phyloP scores from a whole-genome alignment of 1,140 invertebrate genomes.

The Frieseomelitta varia region DNA sequence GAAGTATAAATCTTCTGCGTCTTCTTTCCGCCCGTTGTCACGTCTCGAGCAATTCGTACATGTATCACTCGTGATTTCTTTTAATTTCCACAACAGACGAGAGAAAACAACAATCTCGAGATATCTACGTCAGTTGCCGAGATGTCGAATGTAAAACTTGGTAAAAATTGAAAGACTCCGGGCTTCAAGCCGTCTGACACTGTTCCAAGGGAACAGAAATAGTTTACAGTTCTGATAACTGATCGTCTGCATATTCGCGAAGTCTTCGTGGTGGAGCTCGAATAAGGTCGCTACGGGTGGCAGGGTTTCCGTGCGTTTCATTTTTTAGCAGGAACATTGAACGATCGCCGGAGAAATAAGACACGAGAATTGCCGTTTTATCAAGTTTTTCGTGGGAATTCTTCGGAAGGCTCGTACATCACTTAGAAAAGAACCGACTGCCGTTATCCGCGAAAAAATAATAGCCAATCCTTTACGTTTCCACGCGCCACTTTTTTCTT shows the following conservation, averaged over 20 bases:
- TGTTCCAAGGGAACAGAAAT: background rate
- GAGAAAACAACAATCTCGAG: background rate
- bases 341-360: slow-evolving; percentile 39
- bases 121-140: too few species aligned
- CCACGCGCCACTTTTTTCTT: background rate
- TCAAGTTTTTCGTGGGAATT: slow-evolving; percentile 44
- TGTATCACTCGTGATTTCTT: background rate
- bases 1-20: background rate
- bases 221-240: background rate
- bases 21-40: background rate
- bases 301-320: background rate
- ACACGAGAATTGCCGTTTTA: slow-evolving; percentile 43
- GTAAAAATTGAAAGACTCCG: too few species aligned
- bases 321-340: slow-evolving; percentile 36
- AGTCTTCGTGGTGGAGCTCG: too few species aligned
- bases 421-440: slow-evolving; percentile 6
- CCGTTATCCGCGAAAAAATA: slow-evolving; percentile 49
- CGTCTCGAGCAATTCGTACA: background rate
- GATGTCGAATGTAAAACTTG: background rate
- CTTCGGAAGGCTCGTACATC: slow-evolving; percentile 44
- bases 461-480: slow-evolving; percentile 47
- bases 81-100: background rate
- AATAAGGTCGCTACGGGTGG: background rate
- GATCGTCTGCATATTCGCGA: background rate
- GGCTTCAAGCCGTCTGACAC: background rate